phyloP scores from a whole-genome alignment of 2,797 vertebrate species.

The Brachymystax lenok region DNA sequence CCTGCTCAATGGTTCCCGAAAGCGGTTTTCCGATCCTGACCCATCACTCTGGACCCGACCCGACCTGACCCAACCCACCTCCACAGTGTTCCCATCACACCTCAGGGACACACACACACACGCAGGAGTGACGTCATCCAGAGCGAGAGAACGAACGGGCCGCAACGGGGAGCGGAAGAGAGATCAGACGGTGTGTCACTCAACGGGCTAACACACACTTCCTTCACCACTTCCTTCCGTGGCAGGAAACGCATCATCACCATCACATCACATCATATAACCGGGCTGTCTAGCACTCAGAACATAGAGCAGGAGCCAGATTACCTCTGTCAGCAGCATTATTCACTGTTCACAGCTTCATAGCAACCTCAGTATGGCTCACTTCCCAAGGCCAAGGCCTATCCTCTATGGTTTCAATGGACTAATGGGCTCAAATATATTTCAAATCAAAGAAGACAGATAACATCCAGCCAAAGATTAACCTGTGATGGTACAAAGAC shows the following conservation, averaged over 20 bases:
- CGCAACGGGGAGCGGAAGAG: slow-evolving; percentile 32
- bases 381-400: slow-evolving; percentile 37
- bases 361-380: too few species aligned
- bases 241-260: slow-evolving; percentile 36
- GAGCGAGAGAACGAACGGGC: neutral
- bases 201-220: slow-evolving; percentile 1
- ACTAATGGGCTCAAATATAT: too few species aligned
- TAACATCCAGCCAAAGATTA: slow-evolving; percentile 31
- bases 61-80: neutral
- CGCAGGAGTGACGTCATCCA: neutral
- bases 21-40: neutral
- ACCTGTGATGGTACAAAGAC: slow-evolving; percentile 7
- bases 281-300: too few species aligned
- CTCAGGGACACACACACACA: slow-evolving; percentile 5
- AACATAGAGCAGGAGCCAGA: too few species aligned
- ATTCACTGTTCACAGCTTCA: too few species aligned
- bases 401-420: too few species aligned
- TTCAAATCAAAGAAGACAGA: too few species aligned
- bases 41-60: neutral
- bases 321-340: too few species aligned
- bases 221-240: slow-evolving; percentile 18
- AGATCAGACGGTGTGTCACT: slow-evolving; percentile 25
- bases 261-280: slow-evolving; percentile 2
- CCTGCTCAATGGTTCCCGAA: neutral
- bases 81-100: slow-evolving; percentile 3